These are phyloP conservation scores for Caiman crocodilus DNA, from an alignment of 2,797 vertebrate species.

Conservation along the genomic window DNA sequence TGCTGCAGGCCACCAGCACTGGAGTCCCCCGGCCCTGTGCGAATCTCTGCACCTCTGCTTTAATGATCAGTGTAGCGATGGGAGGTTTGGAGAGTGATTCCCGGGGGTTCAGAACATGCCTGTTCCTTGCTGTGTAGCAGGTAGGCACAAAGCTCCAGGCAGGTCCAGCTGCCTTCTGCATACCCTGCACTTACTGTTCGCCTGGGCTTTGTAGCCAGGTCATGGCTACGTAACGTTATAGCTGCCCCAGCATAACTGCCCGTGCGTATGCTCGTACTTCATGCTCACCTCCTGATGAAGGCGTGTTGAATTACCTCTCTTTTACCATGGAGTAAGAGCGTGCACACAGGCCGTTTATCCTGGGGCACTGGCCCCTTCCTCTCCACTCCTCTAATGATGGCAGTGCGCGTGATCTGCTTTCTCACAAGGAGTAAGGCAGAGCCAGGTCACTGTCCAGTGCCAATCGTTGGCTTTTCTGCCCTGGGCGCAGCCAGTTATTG, in stretches of 20 bases:
- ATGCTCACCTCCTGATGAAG: no score
- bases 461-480: background rate
- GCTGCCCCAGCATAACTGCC: background rate
- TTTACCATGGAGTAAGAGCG: no score
- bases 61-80: no score
- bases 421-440: background rate
- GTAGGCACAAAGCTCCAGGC: no score
- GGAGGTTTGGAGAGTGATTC: background rate
- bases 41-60: no score
- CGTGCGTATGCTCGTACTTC: no score
- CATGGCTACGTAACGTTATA: no score
- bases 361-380: background rate
- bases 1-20: background rate
- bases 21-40: background rate
- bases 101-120: background rate
- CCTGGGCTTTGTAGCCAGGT: no score
- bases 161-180: no score
- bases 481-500: fast-evolving
- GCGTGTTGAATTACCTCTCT: no score
- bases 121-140: fast-evolving
- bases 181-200: no score
- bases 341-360: no score
- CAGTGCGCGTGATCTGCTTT: background rate
- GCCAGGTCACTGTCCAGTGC: background rate
- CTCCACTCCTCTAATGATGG: background rate